phyloP scores from a whole-genome alignment of 2,797 vertebrate genomes.

The Sus cebifrons region DNA sequence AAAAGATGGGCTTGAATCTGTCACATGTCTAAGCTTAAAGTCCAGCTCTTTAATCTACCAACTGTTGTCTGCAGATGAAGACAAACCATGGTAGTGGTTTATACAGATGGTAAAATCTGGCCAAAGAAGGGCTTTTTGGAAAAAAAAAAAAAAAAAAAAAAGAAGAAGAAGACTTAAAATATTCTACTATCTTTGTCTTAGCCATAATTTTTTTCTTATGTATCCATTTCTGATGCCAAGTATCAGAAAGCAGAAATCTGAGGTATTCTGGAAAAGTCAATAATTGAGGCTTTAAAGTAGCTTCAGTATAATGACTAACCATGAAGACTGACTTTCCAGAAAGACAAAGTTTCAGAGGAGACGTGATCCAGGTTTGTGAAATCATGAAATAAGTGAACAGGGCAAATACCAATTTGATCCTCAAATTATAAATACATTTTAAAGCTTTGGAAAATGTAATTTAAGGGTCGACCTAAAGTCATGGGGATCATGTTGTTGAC shows the following conservation, averaged over 20 bases:
- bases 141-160: conserved; percentile 22
- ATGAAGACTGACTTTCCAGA: conserved; percentile 30
- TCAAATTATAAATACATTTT: neutral
- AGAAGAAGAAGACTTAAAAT: neutral
- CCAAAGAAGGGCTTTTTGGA: neutral
- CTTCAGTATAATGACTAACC: neutral
- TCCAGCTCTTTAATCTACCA: neutral
- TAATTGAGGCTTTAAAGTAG: neutral
- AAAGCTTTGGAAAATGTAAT: conserved; percentile 57
- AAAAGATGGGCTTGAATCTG: conserved; percentile 19
- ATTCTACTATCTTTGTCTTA: neutral
- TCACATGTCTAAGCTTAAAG: neutral
- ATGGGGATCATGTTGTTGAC: neutral
- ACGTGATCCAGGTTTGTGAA: neutral
- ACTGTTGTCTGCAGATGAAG: neutral
- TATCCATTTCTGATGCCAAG: conserved; percentile 6
- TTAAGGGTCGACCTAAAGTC: neutral
- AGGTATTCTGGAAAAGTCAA: conserved; percentile 26
- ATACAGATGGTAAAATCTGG: neutral
- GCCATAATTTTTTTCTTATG: conserved; percentile 21
- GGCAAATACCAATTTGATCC: neutral
- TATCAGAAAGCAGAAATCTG: neutral
- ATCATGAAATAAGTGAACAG: neutral
- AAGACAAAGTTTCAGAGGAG: neutral
- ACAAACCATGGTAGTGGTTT: neutral